Conservation (phyloP, 2,113 vertebrate species). For the Delphinus delphis region DNA sequence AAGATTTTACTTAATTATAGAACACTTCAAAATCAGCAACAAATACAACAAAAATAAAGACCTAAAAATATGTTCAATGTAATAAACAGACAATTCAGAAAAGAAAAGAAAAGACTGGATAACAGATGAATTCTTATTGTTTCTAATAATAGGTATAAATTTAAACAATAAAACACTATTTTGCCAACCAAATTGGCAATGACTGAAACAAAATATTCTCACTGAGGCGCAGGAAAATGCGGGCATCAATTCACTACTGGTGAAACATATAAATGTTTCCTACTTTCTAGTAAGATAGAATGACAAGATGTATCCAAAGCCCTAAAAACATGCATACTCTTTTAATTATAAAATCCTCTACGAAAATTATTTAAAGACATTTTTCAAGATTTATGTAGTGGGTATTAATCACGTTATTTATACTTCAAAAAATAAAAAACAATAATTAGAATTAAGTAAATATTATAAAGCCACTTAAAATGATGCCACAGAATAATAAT, state of each 20-base stretch:
- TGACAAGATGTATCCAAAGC: neutral
- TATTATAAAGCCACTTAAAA: neutral
- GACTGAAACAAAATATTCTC: neutral
- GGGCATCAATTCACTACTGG: neutral
- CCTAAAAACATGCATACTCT: neutral
- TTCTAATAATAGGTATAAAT: neutral
- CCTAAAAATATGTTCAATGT: neutral
- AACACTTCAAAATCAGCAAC: neutral
- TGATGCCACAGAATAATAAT: neutral
- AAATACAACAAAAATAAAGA: neutral
- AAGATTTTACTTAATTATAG: neutral
- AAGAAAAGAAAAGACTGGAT: neutral
- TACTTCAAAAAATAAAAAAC: neutral
- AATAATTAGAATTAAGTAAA: neutral
- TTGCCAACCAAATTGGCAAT: neutral
- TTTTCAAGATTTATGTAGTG: neutral
- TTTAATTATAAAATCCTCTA: neutral
- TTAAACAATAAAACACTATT: neutral
- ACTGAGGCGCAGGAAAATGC: neutral
- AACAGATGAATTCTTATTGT: neutral
- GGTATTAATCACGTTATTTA: neutral
- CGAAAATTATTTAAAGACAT: neutral
- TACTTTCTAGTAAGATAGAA: neutral
- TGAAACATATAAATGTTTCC: neutral
- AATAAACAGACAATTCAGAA: slow-evolving; percentile 16